Evolutionary conservation across 2,888 invertebrate genomes (phyloP).

Genomic region (Aphidius colemani): DNA sequence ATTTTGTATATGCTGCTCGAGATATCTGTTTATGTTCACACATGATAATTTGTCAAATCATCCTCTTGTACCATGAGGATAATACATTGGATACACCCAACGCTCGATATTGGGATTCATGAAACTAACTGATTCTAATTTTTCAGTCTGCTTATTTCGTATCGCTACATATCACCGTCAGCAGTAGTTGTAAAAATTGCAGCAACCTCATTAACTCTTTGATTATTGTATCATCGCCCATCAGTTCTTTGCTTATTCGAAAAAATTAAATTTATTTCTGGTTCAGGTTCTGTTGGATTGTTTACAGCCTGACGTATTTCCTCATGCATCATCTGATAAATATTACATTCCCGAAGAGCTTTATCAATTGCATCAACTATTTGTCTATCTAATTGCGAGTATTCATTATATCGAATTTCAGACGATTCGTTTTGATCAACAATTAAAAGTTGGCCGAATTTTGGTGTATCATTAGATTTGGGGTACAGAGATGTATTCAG

Average conservation of each 20-base stretch:
- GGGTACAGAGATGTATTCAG: slow-evolving; percentile 27
- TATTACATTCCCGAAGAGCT: background rate
- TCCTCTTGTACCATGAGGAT: slow-evolving; percentile 33
- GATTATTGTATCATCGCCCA: no score
- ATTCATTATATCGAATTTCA: background rate
- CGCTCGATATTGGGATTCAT: slow-evolving; percentile 37
- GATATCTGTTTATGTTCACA: background rate
- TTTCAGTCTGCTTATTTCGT: no score
- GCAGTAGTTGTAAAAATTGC: no score
- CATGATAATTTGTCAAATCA: slow-evolving; percentile 16
- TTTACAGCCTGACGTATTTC: no score
- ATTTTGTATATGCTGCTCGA: background rate
- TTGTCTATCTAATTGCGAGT: background rate
- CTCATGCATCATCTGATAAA: no score
- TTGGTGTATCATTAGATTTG: slow-evolving; percentile 9
- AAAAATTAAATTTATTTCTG: no score
- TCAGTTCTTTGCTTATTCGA: no score
- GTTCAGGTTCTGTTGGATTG: no score
- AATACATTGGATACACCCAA: slow-evolving; percentile 35
- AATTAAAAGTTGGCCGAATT: slow-evolving; percentile 32
- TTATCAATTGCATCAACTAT: background rate
- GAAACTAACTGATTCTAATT: slow-evolving; percentile 18
- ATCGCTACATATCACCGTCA: no score
- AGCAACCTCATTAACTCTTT: no score
- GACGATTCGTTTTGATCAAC: slow-evolving; percentile 29